These are phyloP conservation scores for Anoura caudifer DNA, from an alignment of 2,113 vertebrate species.

Conservation along the genomic window DNA sequence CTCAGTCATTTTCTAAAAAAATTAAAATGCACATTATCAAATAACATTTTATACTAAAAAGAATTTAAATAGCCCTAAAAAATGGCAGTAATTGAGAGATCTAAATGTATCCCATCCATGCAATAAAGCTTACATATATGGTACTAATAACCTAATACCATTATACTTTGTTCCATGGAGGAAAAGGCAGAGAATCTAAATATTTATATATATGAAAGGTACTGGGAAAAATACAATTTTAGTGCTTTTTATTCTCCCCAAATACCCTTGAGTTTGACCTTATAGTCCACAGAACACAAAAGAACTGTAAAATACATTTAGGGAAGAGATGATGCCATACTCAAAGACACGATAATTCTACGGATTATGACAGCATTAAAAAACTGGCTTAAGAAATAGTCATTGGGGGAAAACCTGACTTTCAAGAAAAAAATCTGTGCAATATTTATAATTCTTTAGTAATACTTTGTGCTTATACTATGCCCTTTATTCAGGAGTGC, in stretches of 20 bases:
- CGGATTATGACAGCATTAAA: conserved; percentile 2
- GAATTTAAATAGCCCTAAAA: conserved; percentile 11
- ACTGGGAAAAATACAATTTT: background rate
- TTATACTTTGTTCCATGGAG: background rate
- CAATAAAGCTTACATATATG: background rate
- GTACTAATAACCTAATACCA: background rate
- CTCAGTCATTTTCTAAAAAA: conserved; percentile 15
- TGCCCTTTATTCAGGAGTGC: background rate
- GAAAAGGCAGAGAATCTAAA: conserved; percentile 12
- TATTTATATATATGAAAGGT: conserved; percentile 32
- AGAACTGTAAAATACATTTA: conserved; percentile 26
- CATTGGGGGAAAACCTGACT: background rate
- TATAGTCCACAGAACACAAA: background rate
- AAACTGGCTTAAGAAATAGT: conserved; percentile 21
- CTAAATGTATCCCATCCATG: conserved; percentile 31
- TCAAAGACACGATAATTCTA: conserved; percentile 20
- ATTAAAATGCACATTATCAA: conserved; percentile 12
- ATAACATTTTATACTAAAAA: conserved; percentile 36
- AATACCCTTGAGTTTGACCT: conserved; percentile 9
- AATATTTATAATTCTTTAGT: conserved; percentile 26
- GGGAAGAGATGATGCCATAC: conserved; percentile 3
- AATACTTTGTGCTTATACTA: conserved; percentile 30
- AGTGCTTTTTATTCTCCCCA: background rate
- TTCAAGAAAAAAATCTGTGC: background rate
- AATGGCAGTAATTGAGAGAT: background rate